Evolutionary conservation across 2,888 invertebrate genomes (phyloP).

Genomic region (Drosophila peninsularis): DNA sequence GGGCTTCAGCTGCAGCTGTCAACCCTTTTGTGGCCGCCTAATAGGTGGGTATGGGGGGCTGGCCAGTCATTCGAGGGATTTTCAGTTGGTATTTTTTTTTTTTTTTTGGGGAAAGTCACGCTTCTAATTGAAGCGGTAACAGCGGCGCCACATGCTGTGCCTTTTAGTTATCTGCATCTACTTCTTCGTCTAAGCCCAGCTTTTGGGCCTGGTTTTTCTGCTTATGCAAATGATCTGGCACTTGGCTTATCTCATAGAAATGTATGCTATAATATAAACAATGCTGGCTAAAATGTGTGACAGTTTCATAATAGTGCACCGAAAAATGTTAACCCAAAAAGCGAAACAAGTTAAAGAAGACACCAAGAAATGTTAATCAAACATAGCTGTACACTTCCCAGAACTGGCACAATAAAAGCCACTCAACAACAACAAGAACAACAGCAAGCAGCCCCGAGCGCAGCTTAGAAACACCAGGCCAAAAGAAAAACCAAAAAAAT

Average conservation of each 20-base stretch:
- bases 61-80: constrained; percentile 16
- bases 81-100: constrained; percentile 12
- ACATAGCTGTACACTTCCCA: constrained; percentile 75
- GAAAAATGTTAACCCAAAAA: constrained; percentile 27
- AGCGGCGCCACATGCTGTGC: constrained; percentile 71
- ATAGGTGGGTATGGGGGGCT: constrained; percentile 25
- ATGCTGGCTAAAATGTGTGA: constrained; percentile 68
- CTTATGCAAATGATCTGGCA: constrained; percentile 67
- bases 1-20: constrained; percentile 50
- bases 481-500: constrained; percentile 45
- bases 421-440: constrained; percentile 42
- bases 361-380: constrained; percentile 73
- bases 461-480: constrained; percentile 46
- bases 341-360: constrained; percentile 32
- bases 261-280: constrained; percentile 63
- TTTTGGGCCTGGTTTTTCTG: constrained; percentile 37
- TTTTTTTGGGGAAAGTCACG: constrained; percentile 53
- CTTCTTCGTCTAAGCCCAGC: constrained; percentile 23
- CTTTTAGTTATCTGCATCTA: constrained; percentile 45
- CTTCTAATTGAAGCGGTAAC: constrained; percentile 53
- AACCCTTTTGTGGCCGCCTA: constrained; percentile 35
- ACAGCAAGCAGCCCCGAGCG: constrained; percentile 31
- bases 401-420: constrained; percentile 74
- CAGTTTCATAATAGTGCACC: constrained; percentile 72
- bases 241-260: constrained; percentile 64